A percentile compares a stretch with the other conserved stretches of the same genome.
These are phyloP conservation scores for Laupala kohalensis DNA, from an alignment of 1,140 invertebrate species.

Conservation along the genomic window DNA sequence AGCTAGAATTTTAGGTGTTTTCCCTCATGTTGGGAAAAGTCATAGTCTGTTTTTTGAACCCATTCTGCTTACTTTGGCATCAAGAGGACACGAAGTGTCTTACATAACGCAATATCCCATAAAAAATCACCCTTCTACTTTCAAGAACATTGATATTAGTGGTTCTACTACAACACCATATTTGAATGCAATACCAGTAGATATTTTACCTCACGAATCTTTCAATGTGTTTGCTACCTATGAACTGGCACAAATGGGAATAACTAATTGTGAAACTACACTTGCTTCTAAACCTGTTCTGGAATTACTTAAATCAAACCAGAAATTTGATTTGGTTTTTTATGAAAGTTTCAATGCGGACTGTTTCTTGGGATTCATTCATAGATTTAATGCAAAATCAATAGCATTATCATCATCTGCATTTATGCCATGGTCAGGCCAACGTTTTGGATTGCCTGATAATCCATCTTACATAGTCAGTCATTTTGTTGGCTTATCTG, in stretches of 20 bases:
- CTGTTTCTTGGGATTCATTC: constrained; percentile 23
- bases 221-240: not conserved
- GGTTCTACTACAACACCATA: not conserved
- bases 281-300: not conserved
- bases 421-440: constrained; percentile 43
- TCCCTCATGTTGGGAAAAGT: constrained; percentile 26
- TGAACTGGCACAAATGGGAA: not conserved
- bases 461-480: constrained; percentile 42
- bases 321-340: constrained; percentile 19
- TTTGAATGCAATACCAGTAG: not conserved
- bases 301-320: not conserved
- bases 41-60: constrained; percentile 26
- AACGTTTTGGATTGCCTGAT: constrained; percentile 37
- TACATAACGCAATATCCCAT: constrained; percentile 27
- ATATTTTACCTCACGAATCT: not conserved
- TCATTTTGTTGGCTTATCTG: constrained; percentile 34
- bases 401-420: constrained; percentile 39
- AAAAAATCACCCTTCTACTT: constrained; percentile 30
- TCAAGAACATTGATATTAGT: constrained; percentile 28
- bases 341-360: constrained; percentile 16
- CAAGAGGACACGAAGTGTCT: constrained; percentile 31
- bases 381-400: constrained; percentile 45
- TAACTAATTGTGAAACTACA: not conserved
- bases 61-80: constrained; percentile 26
- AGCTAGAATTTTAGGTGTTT: constrained; percentile 22